Evolutionary conservation across 2,888 invertebrate genomes (phyloP).

Genomic region (Agonopterix alstromeriana): DNA sequence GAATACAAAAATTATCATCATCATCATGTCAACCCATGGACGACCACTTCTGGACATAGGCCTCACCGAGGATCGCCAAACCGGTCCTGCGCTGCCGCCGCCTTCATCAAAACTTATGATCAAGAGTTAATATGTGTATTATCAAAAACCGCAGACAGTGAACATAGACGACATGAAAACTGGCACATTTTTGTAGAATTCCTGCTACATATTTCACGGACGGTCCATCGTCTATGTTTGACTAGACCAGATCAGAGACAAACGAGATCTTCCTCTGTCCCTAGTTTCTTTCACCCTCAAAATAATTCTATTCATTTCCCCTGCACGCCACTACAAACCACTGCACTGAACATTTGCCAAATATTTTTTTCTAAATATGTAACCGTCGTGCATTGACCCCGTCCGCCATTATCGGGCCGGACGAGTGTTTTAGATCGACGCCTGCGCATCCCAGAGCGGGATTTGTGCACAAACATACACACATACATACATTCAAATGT

Average conservation of each 20-base stretch:
- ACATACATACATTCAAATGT: background rate
- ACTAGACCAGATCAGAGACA: too few relatives aligned
- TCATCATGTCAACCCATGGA: background rate
- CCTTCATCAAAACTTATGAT: background rate
- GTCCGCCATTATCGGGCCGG: conserved; percentile 64
- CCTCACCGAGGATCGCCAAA: background rate
- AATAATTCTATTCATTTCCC: background rate
- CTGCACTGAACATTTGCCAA: conserved; percentile 70
- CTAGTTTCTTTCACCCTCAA: background rate
- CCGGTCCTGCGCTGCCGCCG: background rate
- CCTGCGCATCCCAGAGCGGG: conserved; percentile 31
- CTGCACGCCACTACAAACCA: conserved; percentile 36
- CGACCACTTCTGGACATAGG: background rate
- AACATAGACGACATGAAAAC: too few relatives aligned
- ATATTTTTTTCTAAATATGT: conserved; percentile 78
- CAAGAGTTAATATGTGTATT: too few relatives aligned
- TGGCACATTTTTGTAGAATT: too few relatives aligned
- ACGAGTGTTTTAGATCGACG: conserved; percentile 63
- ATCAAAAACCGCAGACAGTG: too few relatives aligned
- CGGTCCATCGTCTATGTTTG: too few relatives aligned
- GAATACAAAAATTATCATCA: background rate
- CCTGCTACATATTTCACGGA: too few relatives aligned
- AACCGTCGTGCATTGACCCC: conserved; percentile 52
- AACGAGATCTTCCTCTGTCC: background rate
- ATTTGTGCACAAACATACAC: background rate